A percentile compares a stretch with the other conserved stretches of the same genome.
These are phyloP conservation scores for Hippocampus comes DNA, from an alignment of 2,113 vertebrate species.

Conservation along the genomic window DNA sequence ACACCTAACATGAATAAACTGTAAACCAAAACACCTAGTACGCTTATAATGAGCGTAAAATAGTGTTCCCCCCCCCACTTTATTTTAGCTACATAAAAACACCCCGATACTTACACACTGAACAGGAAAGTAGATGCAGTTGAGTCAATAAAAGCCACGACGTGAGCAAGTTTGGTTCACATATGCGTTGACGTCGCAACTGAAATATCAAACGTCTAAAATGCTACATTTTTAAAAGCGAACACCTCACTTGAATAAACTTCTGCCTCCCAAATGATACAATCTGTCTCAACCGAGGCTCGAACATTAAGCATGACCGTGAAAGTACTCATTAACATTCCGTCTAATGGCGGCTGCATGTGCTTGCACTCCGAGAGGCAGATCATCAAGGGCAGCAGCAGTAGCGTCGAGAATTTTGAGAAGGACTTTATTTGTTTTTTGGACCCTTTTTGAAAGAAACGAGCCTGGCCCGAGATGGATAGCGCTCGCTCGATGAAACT, in stretches of 20 bases:
- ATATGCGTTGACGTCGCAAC: not conserved
- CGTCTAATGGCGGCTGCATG: not conserved
- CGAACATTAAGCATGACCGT: not conserved
- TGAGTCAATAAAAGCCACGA: not conserved
- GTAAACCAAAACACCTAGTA: no score
- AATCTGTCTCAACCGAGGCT: not conserved
- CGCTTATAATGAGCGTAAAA: not conserved
- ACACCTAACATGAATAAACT: no score
- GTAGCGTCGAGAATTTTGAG: not conserved
- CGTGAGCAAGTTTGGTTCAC: not conserved
- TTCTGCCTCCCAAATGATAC: not conserved
- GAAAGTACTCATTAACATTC: not conserved
- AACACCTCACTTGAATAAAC: not conserved
- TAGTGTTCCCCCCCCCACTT: no score
- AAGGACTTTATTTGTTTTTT: not conserved
- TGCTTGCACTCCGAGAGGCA: not conserved
- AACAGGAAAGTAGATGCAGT: not conserved
- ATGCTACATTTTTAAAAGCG: no score
- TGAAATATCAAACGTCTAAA: not conserved
- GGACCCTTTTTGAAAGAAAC: conserved; percentile 23
- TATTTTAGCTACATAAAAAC: not conserved
- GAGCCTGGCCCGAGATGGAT: conserved; percentile 44
- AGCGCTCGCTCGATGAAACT: conserved; percentile 61
- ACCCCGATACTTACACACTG: not conserved
- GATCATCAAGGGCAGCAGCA: not conserved